Conservation (phyloP, 2,113 vertebrate species). For the Piliocolobus tephrosceles region DNA sequence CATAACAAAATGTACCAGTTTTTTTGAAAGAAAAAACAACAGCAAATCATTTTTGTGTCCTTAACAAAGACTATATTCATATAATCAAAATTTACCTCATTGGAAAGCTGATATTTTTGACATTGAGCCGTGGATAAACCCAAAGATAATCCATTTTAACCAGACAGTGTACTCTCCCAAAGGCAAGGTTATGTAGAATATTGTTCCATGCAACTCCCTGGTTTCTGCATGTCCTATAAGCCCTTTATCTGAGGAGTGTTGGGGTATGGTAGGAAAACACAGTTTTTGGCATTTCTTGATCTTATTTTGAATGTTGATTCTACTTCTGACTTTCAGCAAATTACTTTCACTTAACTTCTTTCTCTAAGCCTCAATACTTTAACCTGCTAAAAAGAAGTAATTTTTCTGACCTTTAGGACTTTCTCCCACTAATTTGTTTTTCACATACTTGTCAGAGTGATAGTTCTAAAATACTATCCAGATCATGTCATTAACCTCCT, state of each 20-base stretch:
- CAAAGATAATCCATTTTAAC: neutral
- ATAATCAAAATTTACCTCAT: conserved; percentile 7
- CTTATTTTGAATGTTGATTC: conserved; percentile 38
- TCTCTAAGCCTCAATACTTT: conserved; percentile 12
- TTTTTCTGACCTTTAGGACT: conserved; percentile 39
- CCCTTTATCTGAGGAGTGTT: neutral
- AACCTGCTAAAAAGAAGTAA: conserved; percentile 26
- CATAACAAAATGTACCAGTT: neutral
- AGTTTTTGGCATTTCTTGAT: neutral
- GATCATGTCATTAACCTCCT: conserved; percentile 43
- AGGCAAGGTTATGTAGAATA: neutral
- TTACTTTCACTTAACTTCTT: conserved; percentile 43
- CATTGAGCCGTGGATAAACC: neutral
- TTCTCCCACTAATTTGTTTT: conserved; percentile 41
- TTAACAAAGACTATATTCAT: conserved; percentile 4
- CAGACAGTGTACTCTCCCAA: neutral
- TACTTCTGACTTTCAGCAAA: neutral
- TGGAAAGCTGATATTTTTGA: conserved; percentile 22
- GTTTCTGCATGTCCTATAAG: neutral
- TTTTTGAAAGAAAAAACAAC: neutral
- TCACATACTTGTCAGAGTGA: neutral
- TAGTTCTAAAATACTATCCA: conserved; percentile 47
- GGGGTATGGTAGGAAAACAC: neutral
- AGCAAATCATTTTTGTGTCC: neutral
- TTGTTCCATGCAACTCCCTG: neutral